Conservation (phyloP, 2,113 vertebrate species). For the Patagioenas fasciata region DNA sequence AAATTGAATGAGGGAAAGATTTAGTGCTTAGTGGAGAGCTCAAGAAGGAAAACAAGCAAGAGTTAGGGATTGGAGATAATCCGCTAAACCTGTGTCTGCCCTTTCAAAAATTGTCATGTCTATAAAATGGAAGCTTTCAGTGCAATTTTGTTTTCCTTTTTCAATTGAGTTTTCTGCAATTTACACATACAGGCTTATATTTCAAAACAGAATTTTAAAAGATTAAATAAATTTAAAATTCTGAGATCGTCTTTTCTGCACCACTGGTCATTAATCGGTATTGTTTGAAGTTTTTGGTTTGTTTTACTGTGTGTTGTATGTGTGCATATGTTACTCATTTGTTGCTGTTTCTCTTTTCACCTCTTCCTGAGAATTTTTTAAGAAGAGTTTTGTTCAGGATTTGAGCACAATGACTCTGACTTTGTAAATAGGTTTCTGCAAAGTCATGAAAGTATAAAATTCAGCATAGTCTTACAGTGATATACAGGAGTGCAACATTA, state of each 20-base stretch:
- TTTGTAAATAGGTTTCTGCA: not conserved
- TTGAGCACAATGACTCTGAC: not conserved
- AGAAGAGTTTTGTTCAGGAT: not conserved
- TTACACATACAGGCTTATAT: not conserved
- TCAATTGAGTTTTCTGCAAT: not conserved
- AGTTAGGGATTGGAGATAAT: not conserved
- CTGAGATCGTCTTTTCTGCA: not conserved
- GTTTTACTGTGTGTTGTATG: fast-evolving
- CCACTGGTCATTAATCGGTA: not conserved
- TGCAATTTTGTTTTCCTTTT: not conserved
- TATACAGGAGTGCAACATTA: not conserved
- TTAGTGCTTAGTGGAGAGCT: not conserved
- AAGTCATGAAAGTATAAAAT: not conserved
- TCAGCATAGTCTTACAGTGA: not conserved
- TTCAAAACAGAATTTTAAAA: not conserved
- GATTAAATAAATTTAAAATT: not conserved
- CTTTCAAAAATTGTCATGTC: not conserved
- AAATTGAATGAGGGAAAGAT: not conserved
- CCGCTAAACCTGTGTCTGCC: not conserved
- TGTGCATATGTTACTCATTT: not conserved
- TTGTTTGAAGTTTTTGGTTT: not conserved
- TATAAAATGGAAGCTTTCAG: not conserved
- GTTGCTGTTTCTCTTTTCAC: not conserved
- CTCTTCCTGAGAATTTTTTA: not conserved
- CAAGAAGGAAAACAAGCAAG: not conserved